Percentiles rank a stretch among this genome's conserved stretches.
phyloP scores from a whole-genome alignment of 1,140 invertebrate species.

The Bombus waltoni region DNA sequence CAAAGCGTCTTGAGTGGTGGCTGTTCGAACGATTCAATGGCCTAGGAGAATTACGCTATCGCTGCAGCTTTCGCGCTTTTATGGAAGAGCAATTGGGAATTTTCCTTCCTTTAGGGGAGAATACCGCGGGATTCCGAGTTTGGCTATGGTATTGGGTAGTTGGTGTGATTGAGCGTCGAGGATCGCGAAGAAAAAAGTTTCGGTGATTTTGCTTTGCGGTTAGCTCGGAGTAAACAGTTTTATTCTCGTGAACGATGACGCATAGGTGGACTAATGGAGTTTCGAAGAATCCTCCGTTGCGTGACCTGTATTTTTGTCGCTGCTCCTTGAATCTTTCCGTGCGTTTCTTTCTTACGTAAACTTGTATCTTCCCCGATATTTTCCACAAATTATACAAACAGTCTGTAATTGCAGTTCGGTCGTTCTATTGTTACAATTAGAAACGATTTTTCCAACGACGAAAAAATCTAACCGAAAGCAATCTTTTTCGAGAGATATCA shows the following conservation, averaged over 20 bases:
- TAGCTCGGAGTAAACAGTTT: background rate
- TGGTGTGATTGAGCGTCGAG: background rate
- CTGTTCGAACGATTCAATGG: background rate
- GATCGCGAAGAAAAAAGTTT: background rate
- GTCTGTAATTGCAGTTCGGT: no score
- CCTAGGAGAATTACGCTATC: constrained; percentile 2
- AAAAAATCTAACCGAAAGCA: no score
- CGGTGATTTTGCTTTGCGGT: background rate
- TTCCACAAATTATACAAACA: background rate
- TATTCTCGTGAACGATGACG: constrained; percentile 22
- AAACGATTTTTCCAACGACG: no score
- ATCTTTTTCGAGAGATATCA: no score
- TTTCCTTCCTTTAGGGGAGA: no score
- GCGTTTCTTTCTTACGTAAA: background rate
- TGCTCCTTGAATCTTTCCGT: no score
- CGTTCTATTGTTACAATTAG: no score
- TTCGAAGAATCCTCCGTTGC: background rate
- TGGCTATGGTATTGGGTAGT: no score
- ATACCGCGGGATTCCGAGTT: background rate
- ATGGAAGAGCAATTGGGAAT: no score
- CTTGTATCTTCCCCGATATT: background rate
- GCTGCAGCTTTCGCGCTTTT: background rate
- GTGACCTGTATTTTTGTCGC: background rate
- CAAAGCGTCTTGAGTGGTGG: background rate
- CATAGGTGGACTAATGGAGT: background rate